These are phyloP conservation scores for Sturmia bella DNA, from an alignment of 2,888 invertebrate genomes.

Conservation along the genomic window DNA sequence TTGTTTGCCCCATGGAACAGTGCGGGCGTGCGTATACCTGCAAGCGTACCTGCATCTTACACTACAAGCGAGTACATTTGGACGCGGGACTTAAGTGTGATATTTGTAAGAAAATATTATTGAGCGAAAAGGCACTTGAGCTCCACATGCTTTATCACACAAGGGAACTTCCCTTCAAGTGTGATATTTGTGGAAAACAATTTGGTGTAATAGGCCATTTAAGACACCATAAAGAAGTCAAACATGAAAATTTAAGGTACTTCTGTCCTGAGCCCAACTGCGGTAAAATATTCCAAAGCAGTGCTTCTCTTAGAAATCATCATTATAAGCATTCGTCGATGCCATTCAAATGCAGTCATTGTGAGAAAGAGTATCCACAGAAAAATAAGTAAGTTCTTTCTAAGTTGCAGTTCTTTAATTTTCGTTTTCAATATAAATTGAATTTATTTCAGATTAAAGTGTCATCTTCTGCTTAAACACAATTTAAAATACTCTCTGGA, in stretches of 20 bases:
- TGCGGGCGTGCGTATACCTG: constrained; percentile 65
- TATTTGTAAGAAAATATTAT: constrained; percentile 60
- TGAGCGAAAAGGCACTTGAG: constrained; percentile 55
- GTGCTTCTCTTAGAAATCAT: constrained; percentile 67
- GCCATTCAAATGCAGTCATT: constrained; percentile 64
- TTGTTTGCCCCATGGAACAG: constrained; percentile 40
- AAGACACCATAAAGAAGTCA: constrained; percentile 63
- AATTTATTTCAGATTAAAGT: constrained; percentile 46
- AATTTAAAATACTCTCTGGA: constrained; percentile 48
- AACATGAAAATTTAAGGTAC: constrained; percentile 65
- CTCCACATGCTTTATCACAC: constrained; percentile 70
- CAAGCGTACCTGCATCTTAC: constrained; percentile 60
- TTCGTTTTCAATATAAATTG: not conserved
- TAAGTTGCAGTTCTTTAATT: not conserved
- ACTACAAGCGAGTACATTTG: constrained; percentile 60
- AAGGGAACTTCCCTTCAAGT: constrained; percentile 57
- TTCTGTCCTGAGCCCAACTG: constrained; percentile 57
- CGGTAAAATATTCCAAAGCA: constrained; percentile 65
- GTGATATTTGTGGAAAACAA: constrained; percentile 20
- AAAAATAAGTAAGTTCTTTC: constrained; percentile 61
- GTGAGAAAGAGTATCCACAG: constrained; percentile 67
- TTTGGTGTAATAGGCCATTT: constrained; percentile 67
- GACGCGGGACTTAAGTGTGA: constrained; percentile 51
- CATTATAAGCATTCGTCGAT: constrained; percentile 60
- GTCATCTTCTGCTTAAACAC: constrained; percentile 59